phyloP scores from a whole-genome alignment of 2,113 vertebrate species.

The Girardinichthys multiradiatus region DNA sequence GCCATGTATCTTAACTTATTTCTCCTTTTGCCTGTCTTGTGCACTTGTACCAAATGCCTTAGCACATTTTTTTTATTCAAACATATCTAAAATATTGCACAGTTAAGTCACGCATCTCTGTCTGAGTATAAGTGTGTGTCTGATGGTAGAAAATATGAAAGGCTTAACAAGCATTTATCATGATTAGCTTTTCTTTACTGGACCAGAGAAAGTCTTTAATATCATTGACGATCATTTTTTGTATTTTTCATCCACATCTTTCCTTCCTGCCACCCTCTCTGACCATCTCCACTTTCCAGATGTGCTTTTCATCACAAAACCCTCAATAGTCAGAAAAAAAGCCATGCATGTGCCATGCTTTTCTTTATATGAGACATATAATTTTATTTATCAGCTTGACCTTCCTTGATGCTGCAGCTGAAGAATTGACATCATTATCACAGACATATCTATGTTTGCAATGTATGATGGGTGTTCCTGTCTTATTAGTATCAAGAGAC shows the following conservation, averaged over 20 bases:
- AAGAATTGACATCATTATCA: constrained; percentile 18
- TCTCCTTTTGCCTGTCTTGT: constrained; percentile 11
- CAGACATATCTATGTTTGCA: background rate
- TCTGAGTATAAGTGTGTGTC: constrained; percentile 3
- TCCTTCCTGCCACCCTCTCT: constrained; percentile 27
- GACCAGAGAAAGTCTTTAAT: constrained; percentile 67
- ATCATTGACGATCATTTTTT: constrained; percentile 55
- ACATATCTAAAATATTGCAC: constrained; percentile 9
- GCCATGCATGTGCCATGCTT: background rate
- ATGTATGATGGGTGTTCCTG: background rate
- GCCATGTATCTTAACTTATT: constrained; percentile 30
- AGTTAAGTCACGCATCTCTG: constrained; percentile 20
- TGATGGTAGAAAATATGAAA: constrained; percentile 43
- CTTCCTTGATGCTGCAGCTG: constrained; percentile 35
- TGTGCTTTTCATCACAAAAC: constrained; percentile 46
- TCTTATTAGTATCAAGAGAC: constrained; percentile 4
- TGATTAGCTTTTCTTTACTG: constrained; percentile 73
- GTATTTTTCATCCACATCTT: constrained; percentile 63
- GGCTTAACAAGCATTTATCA: constrained; percentile 69
- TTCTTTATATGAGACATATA: constrained; percentile 16
- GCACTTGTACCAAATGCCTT: constrained; percentile 20
- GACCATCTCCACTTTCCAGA: constrained; percentile 28
- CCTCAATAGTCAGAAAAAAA: constrained; percentile 49
- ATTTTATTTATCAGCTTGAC: constrained; percentile 54
- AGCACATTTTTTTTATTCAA: constrained; percentile 24